These are phyloP conservation scores for Hybognathus amarus DNA, from an alignment of 2,797 vertebrate species.

Conservation along the genomic window DNA sequence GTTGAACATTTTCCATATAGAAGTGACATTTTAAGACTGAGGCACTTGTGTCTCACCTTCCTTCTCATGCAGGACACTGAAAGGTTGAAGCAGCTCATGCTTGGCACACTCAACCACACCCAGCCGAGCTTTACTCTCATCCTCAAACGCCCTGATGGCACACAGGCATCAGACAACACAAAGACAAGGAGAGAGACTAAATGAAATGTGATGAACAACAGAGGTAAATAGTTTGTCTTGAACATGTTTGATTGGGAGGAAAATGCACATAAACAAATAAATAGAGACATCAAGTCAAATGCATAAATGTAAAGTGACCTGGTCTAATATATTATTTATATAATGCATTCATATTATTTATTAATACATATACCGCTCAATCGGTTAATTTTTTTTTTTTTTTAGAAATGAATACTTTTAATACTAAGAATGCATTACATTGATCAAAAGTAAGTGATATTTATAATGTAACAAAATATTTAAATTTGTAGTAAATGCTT, in stretches of 20 bases:
- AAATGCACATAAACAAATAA: not conserved
- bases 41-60: slow-evolving; percentile 81
- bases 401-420: not conserved
- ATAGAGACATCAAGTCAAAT: not conserved
- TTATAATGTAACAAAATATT: too few relatives aligned
- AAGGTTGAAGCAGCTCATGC: slow-evolving; percentile 94
- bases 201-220: slow-evolving; percentile 17
- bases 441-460: too few relatives aligned
- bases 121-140: slow-evolving; percentile 94
- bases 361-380: too few relatives aligned
- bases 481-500: too few relatives aligned
- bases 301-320: not conserved
- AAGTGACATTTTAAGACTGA: not conserved
- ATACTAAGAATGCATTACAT: too few relatives aligned
- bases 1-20: slow-evolving; percentile 3
- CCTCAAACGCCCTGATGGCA: slow-evolving; percentile 88
- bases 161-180: not conserved
- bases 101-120: slow-evolving; percentile 97
- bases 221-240: slow-evolving; percentile 3
- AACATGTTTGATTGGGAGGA: not conserved
- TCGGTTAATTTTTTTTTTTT: not conserved
- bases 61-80: slow-evolving; percentile 95
- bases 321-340: not conserved
- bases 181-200: slow-evolving; percentile 18
- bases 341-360: not conserved